These are phyloP conservation scores for Syngnathus floridae DNA, from an alignment of 2,113 vertebrate species.

Conservation along the genomic window DNA sequence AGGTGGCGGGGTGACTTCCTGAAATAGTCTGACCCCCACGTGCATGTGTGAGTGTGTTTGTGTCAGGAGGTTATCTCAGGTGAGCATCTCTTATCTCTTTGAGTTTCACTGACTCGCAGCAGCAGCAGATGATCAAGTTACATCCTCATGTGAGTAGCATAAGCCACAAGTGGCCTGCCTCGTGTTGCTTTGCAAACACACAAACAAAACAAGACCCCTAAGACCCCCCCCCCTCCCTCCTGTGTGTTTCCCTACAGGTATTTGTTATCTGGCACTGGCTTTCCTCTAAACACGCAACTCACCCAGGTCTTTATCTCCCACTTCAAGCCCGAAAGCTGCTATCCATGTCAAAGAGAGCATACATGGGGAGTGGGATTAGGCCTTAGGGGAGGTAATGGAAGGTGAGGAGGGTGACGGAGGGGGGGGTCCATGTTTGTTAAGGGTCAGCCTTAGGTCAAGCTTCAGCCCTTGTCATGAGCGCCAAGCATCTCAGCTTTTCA, in stretches of 20 bases:
- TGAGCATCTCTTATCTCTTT: conserved; percentile 72
- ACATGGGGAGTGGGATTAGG: conserved; percentile 46
- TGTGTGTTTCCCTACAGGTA: conserved; percentile 55
- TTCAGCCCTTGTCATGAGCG: conserved; percentile 16
- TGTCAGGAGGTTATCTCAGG: conserved; percentile 72
- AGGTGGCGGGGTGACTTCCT: conserved; percentile 60
- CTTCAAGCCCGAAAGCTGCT: conserved; percentile 77
- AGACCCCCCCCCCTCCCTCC: conserved; percentile 29
- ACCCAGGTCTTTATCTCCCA: conserved; percentile 63
- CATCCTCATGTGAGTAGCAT: conserved; percentile 55
- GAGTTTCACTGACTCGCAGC: conserved; percentile 60
- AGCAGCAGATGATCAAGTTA: conserved; percentile 67
- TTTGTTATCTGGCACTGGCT: conserved; percentile 51
- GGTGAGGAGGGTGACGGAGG: background rate
- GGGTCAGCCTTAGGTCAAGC: conserved; percentile 86
- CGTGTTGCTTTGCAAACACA: conserved; percentile 57
- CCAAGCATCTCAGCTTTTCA: conserved; percentile 7
- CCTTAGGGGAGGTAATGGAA: conserved; percentile 6
- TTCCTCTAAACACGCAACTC: conserved; percentile 48
- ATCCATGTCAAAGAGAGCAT: conserved; percentile 82
- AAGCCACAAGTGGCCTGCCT: conserved; percentile 42
- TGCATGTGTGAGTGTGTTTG: conserved; percentile 30
- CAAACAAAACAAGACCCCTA: conserved; percentile 35
- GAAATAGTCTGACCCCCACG: conserved; percentile 65
- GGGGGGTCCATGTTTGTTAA: conserved; percentile 76